Evolutionary conservation across 2,797 vertebrate species (phyloP), one percentile per base, ranked within the genome.

Genomic region (Anas capensis): DNA sequence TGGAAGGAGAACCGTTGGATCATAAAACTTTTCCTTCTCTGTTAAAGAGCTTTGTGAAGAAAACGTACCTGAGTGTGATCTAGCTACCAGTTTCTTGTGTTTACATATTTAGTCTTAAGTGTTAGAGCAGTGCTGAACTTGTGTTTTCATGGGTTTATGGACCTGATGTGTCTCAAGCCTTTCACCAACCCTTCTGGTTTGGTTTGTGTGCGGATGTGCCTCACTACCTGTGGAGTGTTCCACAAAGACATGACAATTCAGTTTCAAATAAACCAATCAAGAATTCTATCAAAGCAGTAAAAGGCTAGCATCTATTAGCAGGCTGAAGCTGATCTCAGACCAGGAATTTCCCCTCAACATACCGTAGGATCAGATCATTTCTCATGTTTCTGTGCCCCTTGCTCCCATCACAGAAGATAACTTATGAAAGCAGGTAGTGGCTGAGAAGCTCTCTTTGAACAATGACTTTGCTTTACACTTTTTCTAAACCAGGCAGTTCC

Each of bases 401-500:
- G 16, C 6, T 71, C 15, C 23, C 38, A 11, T 4, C 65, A 24
- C 23, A 76, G 73, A n/a, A 81, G 29, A 62, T 38, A 33, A 14
- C 33, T 78, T 27, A 54, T 61, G 29, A 71, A 75, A 78, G 11
- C 3, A 29, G 3, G 48, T 82, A 26, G 34, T 8, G 85, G 69
- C 34, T 57, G 61, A 68, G 36, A 73, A 81, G n/a, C 36, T 26
- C 21, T 70, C 69, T 60, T 88, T 88, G 75, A 69, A 17, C 36
- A 44, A 7, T 3, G 8, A 10, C 21, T 73, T 82, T 24, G 14
- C 24, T 66, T 78, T 29, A 4, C 46, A 24, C 20, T 24, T 77
- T 46, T 75, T 81, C 38, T 68, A 0, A 54, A 6, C 20, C 33
- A 49, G 19, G 26, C 16, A 0, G 3, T 36, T 82, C 13, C 0